Conservation (phyloP, 2,113 vertebrate species). For the Serinus canaria region DNA sequence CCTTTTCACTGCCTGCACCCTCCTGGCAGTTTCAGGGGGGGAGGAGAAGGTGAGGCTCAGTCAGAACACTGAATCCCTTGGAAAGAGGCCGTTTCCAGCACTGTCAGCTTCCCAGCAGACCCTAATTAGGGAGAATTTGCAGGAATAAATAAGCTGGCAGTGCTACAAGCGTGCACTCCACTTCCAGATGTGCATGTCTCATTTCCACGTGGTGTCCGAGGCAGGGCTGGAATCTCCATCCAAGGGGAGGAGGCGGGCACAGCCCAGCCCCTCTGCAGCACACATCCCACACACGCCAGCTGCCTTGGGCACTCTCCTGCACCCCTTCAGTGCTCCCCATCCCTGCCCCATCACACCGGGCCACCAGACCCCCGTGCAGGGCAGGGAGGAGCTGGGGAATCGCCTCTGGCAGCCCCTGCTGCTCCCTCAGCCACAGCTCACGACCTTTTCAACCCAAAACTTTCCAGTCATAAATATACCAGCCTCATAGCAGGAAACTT, state of each 20-base stretch:
- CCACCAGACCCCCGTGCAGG: accelerated
- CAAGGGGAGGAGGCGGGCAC: neutral
- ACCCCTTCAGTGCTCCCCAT: neutral
- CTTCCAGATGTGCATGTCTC: constrained; percentile 29
- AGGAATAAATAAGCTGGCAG: neutral
- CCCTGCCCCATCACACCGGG: neutral
- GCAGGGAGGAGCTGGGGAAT: accelerated
- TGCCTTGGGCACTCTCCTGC: neutral
- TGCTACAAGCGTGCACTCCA: accelerated
- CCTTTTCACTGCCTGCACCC: neutral
- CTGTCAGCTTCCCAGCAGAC: neutral
- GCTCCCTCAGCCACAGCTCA: neutral
- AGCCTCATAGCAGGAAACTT: neutral
- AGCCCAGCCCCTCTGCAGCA: neutral
- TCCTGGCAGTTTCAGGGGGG: neutral
- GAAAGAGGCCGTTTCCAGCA: neutral
- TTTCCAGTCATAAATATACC: constrained; percentile 1
- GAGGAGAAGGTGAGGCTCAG: neutral
- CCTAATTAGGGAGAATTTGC: neutral
- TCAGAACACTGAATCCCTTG: neutral
- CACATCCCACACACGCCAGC: neutral
- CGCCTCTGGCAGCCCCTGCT: neutral
- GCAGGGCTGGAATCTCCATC: neutral
- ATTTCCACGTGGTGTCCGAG: neutral
- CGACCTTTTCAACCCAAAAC: constrained; percentile 3